Percentiles rank a stretch among this genome's conserved stretches.
Conservation (phyloP, 2,797 vertebrate species). For the Macropodus opercularis region DNA sequence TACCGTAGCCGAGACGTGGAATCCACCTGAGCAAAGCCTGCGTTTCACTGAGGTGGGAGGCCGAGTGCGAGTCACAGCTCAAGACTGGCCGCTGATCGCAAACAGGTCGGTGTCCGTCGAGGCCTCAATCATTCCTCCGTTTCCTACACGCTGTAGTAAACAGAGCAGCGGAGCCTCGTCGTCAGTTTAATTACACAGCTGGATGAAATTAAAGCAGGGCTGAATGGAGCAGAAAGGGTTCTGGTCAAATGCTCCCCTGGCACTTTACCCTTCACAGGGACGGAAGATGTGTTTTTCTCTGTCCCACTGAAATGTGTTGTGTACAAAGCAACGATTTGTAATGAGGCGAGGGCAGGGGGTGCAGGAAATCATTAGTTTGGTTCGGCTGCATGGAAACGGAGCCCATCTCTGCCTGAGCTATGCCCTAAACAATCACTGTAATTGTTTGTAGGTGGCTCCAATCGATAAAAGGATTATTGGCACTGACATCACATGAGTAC, state of each 20-base stretch:
- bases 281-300: not conserved
- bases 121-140: not conserved
- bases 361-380: conserved; percentile 42
- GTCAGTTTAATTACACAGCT: not conserved
- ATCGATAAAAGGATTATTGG: conserved; percentile 76
- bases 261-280: not conserved
- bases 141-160: not conserved
- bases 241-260: not conserved
- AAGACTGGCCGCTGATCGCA: too few species aligned
- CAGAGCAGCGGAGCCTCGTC: not conserved
- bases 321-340: conserved; percentile 1
- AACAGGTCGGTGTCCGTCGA: not conserved
- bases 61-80: too few species aligned
- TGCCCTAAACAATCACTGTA: conserved; percentile 52
- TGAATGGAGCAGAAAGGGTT: not conserved
- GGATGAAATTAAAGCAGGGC: not conserved
- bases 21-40: too few species aligned
- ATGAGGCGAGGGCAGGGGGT: not conserved
- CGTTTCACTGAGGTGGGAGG: too few species aligned
- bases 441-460: conserved; percentile 65
- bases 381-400: conserved; percentile 32
- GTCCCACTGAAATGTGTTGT: not conserved
- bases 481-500: conserved; percentile 69
- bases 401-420: conserved; percentile 37
- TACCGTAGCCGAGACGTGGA: too few species aligned